Evolutionary conservation across 2,797 vertebrate species (phyloP).

Genomic region (Taenioides sp.): DNA sequence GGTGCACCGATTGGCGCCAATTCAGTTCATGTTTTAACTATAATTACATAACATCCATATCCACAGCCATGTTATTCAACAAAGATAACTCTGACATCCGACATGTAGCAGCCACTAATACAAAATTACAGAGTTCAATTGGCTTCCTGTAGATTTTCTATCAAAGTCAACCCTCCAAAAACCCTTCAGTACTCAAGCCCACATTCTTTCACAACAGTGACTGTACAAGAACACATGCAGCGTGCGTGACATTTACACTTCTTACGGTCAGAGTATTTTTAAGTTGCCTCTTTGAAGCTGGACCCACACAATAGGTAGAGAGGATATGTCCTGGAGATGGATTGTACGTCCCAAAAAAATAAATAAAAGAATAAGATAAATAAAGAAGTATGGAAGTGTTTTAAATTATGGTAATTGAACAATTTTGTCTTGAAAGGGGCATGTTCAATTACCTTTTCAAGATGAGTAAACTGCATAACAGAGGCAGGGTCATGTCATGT

Average conservation of each 20-base stretch:
- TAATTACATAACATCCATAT: not conserved
- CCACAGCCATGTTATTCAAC: not conserved
- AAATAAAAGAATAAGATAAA: not conserved
- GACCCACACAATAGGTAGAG: constrained; percentile 38
- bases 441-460: too few species aligned
- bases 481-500: constrained; percentile 50
- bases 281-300: constrained; percentile 45
- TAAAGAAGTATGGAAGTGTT: too few species aligned
- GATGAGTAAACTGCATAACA: constrained; percentile 7
- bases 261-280: constrained; percentile 56
- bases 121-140: not conserved
- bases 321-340: constrained; percentile 12
- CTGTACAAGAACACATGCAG: constrained; percentile 34
- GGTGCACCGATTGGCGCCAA: too few species aligned
- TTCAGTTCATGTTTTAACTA: too few species aligned
- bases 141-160: constrained; percentile 5
- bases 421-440: too few species aligned
- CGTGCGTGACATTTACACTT: constrained; percentile 49
- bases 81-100: not conserved
- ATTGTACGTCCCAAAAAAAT: constrained; percentile 5
- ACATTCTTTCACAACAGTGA: constrained; percentile 24
- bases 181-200: constrained; percentile 8
- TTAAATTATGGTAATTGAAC: too few species aligned
- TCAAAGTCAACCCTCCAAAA: constrained; percentile 6
- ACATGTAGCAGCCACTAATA: not conserved